A percentile compares a stretch with the other conserved stretches of the same genome.
phyloP scores from a whole-genome alignment of 2,797 vertebrate species.

The Pantherophis vulpinus region DNA sequence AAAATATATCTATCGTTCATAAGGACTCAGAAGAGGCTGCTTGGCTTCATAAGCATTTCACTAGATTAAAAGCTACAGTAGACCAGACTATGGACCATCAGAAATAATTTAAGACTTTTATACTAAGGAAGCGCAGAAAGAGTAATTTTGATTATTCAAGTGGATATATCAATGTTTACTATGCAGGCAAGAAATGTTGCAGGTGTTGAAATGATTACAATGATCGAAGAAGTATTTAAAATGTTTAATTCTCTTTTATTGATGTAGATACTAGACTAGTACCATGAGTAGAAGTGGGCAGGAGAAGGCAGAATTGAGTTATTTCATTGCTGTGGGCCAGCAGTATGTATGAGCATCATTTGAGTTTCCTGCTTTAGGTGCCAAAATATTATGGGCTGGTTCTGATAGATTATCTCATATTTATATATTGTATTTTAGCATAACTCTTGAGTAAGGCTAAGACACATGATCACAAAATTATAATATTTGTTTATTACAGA shows the following conservation, averaged over 20 bases:
- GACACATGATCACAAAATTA: slow-evolving; percentile 45
- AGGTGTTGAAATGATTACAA: not conserved
- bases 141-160: not conserved
- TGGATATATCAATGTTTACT: not conserved
- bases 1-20: not conserved
- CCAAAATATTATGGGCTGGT: not conserved
- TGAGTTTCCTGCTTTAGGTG: not conserved
- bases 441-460: not conserved
- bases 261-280: not conserved
- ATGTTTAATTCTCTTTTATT: not conserved
- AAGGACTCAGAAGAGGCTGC: not conserved
- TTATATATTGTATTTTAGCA: not conserved
- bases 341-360: not conserved
- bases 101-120: not conserved
- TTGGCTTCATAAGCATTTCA: not conserved
- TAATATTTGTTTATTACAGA: slow-evolving; percentile 30
- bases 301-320: not conserved
- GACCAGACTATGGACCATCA: not conserved
- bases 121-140: not conserved
- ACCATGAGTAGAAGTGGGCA: not conserved
- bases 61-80: not conserved
- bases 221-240: not conserved
- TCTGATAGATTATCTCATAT: not conserved
- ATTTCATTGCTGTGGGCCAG: not conserved
- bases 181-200: not conserved